phyloP scores from a whole-genome alignment of 2,888 invertebrate genomes.

The Xestia ashworthii region DNA sequence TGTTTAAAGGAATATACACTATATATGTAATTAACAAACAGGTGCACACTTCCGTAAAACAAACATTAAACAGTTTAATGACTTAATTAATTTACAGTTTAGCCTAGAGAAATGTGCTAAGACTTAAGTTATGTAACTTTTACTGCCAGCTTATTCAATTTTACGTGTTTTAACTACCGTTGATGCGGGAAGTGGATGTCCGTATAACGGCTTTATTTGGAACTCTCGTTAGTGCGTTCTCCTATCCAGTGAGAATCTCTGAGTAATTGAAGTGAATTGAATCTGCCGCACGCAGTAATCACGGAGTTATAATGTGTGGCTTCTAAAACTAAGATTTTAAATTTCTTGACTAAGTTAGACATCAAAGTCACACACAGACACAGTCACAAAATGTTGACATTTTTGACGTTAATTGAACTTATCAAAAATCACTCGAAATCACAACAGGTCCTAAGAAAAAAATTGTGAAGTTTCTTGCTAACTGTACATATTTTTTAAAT shows the following conservation, averaged over 20 bases:
- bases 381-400: too few relatives aligned
- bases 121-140: constrained; percentile 2
- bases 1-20: neutral
- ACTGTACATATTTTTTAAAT: too few relatives aligned
- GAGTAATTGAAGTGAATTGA: constrained; percentile 46
- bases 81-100: constrained; percentile 16
- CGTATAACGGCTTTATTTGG: constrained; percentile 10
- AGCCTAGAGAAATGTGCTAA: constrained; percentile 17
- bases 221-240: constrained; percentile 9
- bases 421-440: too few relatives aligned
- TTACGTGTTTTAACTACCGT: constrained; percentile 16
- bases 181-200: constrained; percentile 34
- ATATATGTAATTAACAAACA: constrained; percentile 8
- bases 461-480: too few relatives aligned
- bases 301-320: constrained; percentile 12
- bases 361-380: too few relatives aligned
- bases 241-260: constrained; percentile 18
- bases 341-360: neutral
- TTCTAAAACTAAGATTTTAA: constrained; percentile 1
- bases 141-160: neutral
- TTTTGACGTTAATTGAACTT: too few relatives aligned
- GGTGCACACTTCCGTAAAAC: neutral
- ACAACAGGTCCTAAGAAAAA: too few relatives aligned
- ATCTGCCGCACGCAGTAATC: constrained; percentile 41
- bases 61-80: constrained; percentile 34